A percentile compares a stretch with the other conserved stretches of the same genome.
These are phyloP conservation scores for Vidua macroura DNA, from an alignment of 2,113 vertebrate species.

Conservation along the genomic window DNA sequence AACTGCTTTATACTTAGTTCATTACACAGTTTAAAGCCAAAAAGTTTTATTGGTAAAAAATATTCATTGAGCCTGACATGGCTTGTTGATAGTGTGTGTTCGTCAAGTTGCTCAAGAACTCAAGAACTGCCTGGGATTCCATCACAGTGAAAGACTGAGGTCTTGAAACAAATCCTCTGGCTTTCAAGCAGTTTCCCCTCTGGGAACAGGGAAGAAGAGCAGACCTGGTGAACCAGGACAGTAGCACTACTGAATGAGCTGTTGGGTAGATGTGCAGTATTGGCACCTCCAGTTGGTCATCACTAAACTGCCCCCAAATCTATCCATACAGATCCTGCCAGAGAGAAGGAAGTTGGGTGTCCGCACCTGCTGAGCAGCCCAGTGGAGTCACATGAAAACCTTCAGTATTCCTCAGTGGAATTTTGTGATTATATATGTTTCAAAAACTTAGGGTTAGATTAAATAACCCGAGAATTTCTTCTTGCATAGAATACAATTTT, in stretches of 20 bases:
- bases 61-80: background rate
- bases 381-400: background rate
- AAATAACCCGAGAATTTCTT: background rate
- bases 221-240: fast-evolving
- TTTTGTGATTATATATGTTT: background rate
- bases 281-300: background rate
- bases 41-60: background rate
- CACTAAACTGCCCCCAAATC: background rate
- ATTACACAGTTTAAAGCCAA: background rate
- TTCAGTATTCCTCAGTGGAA: background rate
- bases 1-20: background rate
- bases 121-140: background rate
- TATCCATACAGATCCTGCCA: background rate
- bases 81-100: background rate
- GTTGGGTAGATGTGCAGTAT: background rate
- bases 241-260: background rate
- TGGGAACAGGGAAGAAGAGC: background rate
- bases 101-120: background rate
- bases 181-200: background rate
- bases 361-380: background rate
- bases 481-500: background rate
- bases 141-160: background rate
- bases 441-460: fast-evolving
- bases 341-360: fast-evolving
- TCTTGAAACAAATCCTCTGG: background rate